A percentile compares a stretch with the other conserved stretches of the same genome.
These are phyloP conservation scores for Centropristis striata DNA, from an alignment of 2,113 vertebrate genomes.

Conservation along the genomic window DNA sequence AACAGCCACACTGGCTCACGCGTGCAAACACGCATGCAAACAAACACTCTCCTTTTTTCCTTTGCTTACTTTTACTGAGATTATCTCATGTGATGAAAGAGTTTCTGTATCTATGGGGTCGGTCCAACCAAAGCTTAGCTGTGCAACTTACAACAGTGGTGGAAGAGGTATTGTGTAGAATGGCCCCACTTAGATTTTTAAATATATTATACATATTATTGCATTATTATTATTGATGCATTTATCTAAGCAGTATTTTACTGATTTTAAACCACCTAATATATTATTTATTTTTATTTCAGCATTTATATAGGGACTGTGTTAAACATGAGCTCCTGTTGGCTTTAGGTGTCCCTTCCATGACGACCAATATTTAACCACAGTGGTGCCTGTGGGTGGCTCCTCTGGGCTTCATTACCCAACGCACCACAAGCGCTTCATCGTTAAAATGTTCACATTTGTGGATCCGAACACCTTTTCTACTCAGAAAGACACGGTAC, in stretches of 20 bases:
- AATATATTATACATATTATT: too few relatives aligned
- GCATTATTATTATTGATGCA: too few relatives aligned
- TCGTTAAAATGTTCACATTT: constrained; percentile 81
- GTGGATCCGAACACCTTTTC: constrained; percentile 48
- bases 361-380: constrained; percentile 80
- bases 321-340: not conserved
- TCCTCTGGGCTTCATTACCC: constrained; percentile 74
- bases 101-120: too few relatives aligned
- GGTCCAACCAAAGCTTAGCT: too few relatives aligned
- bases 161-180: too few relatives aligned
- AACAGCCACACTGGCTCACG: constrained; percentile 33
- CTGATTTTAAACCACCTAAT: too few relatives aligned
- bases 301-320: not conserved
- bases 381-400: constrained; percentile 59
- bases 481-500: constrained; percentile 67
- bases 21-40: constrained; percentile 21
- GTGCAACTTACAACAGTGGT: too few relatives aligned
- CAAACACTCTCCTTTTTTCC: constrained; percentile 5
- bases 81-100: not conserved
- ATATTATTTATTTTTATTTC: too few relatives aligned
- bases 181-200: not conserved
- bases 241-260: too few relatives aligned
- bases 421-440: constrained; percentile 82
- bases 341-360: constrained; percentile 79
- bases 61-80: not conserved